These are phyloP conservation scores for Glomeris marginata DNA, from an alignment of 2,888 invertebrate species.

Conservation along the genomic window DNA sequence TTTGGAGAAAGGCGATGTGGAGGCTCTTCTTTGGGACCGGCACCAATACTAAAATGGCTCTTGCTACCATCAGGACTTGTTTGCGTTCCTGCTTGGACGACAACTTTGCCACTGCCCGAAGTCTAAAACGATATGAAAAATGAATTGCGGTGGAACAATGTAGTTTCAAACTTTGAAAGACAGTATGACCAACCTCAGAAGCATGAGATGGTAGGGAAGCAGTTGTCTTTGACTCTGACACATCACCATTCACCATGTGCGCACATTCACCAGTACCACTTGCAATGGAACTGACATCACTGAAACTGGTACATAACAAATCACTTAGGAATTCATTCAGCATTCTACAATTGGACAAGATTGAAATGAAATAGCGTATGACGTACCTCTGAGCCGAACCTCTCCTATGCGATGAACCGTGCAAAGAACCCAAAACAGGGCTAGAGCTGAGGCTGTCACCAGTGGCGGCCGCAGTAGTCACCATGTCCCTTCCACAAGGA, in stretches of 20 bases:
- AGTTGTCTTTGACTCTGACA: slow-evolving; percentile 40
- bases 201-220: too few relatives aligned
- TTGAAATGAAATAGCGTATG: too few relatives aligned
- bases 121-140: slow-evolving; percentile 19
- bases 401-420: slow-evolving; percentile 1
- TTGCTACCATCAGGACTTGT: slow-evolving; percentile 46
- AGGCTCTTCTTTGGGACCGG: slow-evolving; percentile 31
- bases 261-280: slow-evolving; percentile 47
- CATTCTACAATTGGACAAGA: too few relatives aligned
- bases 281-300: slow-evolving; percentile 17
- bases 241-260: slow-evolving; percentile 45
- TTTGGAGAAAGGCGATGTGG: slow-evolving; percentile 37
- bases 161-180: too few relatives aligned
- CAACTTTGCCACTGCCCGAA: slow-evolving; percentile 26
- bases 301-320: not conserved
- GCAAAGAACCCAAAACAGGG: slow-evolving; percentile 14
- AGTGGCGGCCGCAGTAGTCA: slow-evolving; percentile 3
- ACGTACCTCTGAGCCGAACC: not conserved
- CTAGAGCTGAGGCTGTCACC: slow-evolving; percentile 6
- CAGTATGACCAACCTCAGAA: slow-evolving; percentile 13
- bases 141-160: too few relatives aligned
- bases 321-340: not conserved
- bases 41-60: slow-evolving; percentile 46
- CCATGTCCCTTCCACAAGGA: slow-evolving; percentile 16
- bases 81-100: slow-evolving; percentile 51